These are phyloP conservation scores for Battus philenor DNA, from an alignment of 1,140 invertebrate genomes.

Conservation along the genomic window DNA sequence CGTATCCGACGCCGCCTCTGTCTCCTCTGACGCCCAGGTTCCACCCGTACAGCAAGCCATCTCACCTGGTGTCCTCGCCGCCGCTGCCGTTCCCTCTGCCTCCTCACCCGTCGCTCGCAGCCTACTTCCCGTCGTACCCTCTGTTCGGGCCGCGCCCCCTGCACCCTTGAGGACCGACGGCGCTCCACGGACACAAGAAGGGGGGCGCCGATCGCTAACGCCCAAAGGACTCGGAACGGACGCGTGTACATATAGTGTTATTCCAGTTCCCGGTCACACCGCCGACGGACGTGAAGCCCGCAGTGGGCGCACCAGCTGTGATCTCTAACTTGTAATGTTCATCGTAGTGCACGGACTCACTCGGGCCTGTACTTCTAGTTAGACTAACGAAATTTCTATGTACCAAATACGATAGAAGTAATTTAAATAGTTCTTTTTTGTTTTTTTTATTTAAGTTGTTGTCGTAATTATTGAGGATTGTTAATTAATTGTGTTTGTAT, in stretches of 20 bases:
- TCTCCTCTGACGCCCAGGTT: constrained; percentile 88
- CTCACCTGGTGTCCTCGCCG: constrained; percentile 77
- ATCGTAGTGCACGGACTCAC: constrained; percentile 55
- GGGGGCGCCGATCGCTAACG: constrained; percentile 74
- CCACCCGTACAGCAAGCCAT: constrained; percentile 90
- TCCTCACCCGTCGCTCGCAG: constrained; percentile 81
- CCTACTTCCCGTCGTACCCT: constrained; percentile 91
- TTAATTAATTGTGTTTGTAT: constrained; percentile 72
- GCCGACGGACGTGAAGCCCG: constrained; percentile 56
- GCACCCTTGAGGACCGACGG: constrained; percentile 77
- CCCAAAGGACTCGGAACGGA: constrained; percentile 64
- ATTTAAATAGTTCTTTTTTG: constrained; percentile 59
- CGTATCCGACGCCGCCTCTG: constrained; percentile 92
- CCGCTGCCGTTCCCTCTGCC: constrained; percentile 80
- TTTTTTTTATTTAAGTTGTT: constrained; percentile 53
- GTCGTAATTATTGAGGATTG: constrained; percentile 63
- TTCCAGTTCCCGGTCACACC: constrained; percentile 66
- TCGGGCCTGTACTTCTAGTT: constrained; percentile 55
- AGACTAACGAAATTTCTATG: constrained; percentile 70
- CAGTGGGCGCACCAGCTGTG: constrained; percentile 66
- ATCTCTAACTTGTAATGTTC: constrained; percentile 70
- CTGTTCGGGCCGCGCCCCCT: constrained; percentile 88
- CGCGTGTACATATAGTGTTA: constrained; percentile 67
- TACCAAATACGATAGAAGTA: constrained; percentile 70
- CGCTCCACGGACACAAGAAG: constrained; percentile 73